These are phyloP conservation scores for Cheirogaleus medius DNA, from an alignment of 2,113 vertebrate species.

Conservation along the genomic window DNA sequence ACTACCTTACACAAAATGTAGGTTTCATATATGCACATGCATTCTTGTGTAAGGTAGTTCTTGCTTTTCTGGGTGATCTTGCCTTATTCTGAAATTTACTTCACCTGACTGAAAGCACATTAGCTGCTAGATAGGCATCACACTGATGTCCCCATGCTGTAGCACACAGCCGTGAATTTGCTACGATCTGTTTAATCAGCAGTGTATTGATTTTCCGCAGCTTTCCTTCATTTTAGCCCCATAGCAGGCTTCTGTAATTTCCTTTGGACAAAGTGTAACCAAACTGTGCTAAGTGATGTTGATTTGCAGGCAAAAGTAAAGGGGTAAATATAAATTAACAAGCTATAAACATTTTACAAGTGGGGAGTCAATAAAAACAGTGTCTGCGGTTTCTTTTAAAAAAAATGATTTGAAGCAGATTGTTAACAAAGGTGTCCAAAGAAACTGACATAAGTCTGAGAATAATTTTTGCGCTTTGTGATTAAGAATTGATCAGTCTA, in stretches of 20 bases:
- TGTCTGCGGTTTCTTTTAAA: conserved; percentile 87
- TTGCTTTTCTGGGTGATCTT: conserved; percentile 82
- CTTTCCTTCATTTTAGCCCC: conserved; percentile 92
- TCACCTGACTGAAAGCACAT: conserved; percentile 86
- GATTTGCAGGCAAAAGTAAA: conserved; percentile 92
- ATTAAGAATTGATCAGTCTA: conserved; percentile 95
- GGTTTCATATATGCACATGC: conserved; percentile 62
- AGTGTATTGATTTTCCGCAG: conserved; percentile 93
- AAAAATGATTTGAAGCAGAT: conserved; percentile 89
- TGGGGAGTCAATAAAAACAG: conserved; percentile 92
- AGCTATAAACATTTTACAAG: conserved; percentile 93
- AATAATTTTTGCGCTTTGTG: conserved; percentile 92
- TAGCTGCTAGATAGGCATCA: conserved; percentile 88
- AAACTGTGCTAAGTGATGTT: conserved; percentile 93
- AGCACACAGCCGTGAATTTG: conserved; percentile 93
- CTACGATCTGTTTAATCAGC: conserved; percentile 96
- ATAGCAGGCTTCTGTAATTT: conserved; percentile 91
- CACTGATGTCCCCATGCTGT: conserved; percentile 90
- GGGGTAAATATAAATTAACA: conserved; percentile 94
- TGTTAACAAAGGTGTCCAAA: conserved; percentile 90
- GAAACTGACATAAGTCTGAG: conserved; percentile 89
- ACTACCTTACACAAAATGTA: conserved; percentile 68
- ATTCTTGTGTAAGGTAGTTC: conserved; percentile 73
- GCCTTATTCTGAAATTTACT: conserved; percentile 84
- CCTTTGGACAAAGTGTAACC: conserved; percentile 91